Evolutionary conservation across 2,888 invertebrate species (phyloP).

Genomic region (Spisula solida): DNA sequence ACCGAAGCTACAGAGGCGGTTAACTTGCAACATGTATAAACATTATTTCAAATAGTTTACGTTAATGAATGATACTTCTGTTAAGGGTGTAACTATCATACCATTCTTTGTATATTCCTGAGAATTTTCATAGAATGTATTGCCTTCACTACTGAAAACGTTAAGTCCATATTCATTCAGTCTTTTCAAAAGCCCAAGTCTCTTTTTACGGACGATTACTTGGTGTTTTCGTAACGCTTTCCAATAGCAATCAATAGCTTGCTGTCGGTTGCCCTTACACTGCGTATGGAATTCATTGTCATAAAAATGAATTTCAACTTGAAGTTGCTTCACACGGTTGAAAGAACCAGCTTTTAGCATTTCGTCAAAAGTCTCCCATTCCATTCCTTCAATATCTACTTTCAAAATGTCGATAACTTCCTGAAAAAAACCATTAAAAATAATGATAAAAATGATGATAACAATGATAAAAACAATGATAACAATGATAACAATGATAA

Average conservation of each 20-base stretch:
- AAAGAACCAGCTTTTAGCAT: conserved; percentile 27
- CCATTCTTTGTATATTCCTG: background rate
- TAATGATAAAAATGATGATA: background rate
- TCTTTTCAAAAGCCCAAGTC: background rate
- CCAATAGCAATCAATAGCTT: background rate
- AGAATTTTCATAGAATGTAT: background rate
- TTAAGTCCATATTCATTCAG: conserved; percentile 6
- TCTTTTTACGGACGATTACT: background rate
- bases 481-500: no score
- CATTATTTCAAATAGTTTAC: background rate
- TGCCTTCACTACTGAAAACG: background rate
- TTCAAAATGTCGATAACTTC: conserved; percentile 18
- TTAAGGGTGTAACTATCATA: background rate
- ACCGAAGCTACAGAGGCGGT: no score
- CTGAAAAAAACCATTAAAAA: no score
- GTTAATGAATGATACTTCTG: conserved; percentile 17
- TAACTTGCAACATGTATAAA: no score
- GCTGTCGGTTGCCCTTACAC: background rate
- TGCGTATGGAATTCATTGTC: background rate
- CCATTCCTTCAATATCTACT: conserved; percentile 14
- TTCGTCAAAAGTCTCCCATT: conserved; percentile 22
- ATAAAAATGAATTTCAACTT: conserved; percentile 32
- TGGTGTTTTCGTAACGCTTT: background rate
- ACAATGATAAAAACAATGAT: background rate
- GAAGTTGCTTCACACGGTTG: conserved; percentile 7